Conservation (phyloP, 1,140 invertebrate genomes). For the Drosophila kurseongensis region DNA sequence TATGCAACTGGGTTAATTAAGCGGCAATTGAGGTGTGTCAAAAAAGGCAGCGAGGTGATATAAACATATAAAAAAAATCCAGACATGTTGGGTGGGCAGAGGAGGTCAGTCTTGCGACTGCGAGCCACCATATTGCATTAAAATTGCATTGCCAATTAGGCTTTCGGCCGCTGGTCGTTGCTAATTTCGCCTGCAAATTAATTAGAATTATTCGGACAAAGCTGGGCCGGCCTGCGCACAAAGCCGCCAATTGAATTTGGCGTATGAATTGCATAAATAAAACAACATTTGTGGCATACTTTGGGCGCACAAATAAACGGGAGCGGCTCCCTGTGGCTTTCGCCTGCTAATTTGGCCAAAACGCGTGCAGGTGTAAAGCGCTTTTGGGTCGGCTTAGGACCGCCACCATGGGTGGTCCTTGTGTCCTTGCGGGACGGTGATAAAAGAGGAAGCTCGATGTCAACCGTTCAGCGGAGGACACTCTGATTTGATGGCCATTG, state of each 20-base stretch:
- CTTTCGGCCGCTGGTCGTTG: constrained; percentile 50
- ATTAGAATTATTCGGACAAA: constrained; percentile 73
- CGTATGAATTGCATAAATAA: constrained; percentile 60
- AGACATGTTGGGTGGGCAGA: background rate
- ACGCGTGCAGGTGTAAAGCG: constrained; percentile 72
- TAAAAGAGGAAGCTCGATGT: constrained; percentile 6
- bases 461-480: constrained; percentile 4
- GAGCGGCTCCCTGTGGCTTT: constrained; percentile 27
- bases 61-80: constrained; percentile 9
- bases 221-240: constrained; percentile 33
- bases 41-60: constrained; percentile 16
- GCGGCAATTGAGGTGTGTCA: constrained; percentile 71
- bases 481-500: constrained; percentile 23
- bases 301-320: constrained; percentile 9
- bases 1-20: constrained; percentile 81
- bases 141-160: constrained; percentile 72
- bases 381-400: constrained; percentile 62
- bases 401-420: constrained; percentile 22
- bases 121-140: constrained; percentile 64
- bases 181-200: constrained; percentile 69
- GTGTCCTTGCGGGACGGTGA: background rate
- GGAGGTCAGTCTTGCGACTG: constrained; percentile 24
- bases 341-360: constrained; percentile 68
- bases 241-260: constrained; percentile 71
- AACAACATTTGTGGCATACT: constrained; percentile 49